phyloP scores from a whole-genome alignment of 2,113 vertebrate genomes.

The Muntiacus muntjak region DNA sequence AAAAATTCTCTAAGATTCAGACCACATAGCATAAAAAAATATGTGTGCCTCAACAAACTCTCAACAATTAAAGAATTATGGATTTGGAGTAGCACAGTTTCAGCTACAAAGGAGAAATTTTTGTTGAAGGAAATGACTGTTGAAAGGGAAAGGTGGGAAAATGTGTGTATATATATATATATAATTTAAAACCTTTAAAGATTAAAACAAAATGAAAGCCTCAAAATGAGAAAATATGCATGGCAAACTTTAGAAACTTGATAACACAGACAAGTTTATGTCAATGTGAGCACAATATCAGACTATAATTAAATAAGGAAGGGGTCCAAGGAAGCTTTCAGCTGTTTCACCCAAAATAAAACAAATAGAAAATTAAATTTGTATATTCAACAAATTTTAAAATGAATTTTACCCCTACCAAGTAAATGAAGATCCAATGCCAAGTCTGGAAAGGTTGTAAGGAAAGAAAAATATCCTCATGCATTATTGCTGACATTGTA shows the following conservation, averaged over 20 bases:
- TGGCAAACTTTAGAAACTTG: neutral
- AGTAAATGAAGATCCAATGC: neutral
- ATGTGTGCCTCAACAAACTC: neutral
- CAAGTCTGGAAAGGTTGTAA: neutral
- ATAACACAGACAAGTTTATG: neutral
- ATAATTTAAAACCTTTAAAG: neutral
- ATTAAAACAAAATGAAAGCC: neutral
- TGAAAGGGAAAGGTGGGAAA: neutral
- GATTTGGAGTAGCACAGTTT: neutral
- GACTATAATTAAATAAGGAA: neutral
- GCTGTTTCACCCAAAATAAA: neutral
- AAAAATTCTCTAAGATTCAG: neutral
- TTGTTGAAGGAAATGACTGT: neutral
- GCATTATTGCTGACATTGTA: neutral
- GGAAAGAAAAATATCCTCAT: neutral
- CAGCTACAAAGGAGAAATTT: neutral
- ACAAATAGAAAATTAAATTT: neutral
- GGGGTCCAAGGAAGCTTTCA: neutral
- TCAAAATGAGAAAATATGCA: neutral
- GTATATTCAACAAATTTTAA: neutral
- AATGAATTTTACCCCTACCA: neutral
- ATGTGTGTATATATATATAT: neutral
- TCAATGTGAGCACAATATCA: neutral
- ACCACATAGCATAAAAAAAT: neutral
- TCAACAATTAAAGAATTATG: neutral